Evolutionary conservation across 2,797 vertebrate species (phyloP).

Genomic region (Chloroceryle inda): DNA sequence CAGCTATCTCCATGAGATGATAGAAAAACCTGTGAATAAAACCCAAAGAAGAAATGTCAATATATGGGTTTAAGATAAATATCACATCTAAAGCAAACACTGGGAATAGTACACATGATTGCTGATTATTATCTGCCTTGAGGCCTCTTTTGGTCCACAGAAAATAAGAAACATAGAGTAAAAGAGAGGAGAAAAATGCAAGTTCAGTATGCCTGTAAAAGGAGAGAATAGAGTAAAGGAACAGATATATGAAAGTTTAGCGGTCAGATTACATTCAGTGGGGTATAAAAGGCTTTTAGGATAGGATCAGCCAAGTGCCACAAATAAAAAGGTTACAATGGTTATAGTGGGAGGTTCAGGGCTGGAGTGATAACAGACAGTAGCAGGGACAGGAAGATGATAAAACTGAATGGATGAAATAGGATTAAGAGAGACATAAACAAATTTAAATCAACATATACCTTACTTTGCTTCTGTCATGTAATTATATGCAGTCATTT

Average conservation of each 20-base stretch:
- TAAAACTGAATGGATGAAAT: slow-evolving; percentile 20
- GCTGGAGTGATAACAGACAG: slow-evolving; percentile 1
- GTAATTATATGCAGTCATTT: not conserved
- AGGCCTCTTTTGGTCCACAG: not conserved
- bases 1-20: not conserved
- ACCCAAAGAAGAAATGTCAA: slow-evolving; percentile 4
- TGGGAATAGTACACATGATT: not conserved
- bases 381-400: not conserved
- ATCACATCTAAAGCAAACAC: not conserved
- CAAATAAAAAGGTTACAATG: not conserved
- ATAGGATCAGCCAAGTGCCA: not conserved
- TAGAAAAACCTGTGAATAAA: not conserved
- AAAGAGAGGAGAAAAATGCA: not conserved
- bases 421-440: slow-evolving; percentile 13
- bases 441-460: slow-evolving; percentile 24
- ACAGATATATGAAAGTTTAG: slow-evolving; percentile 1
- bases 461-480: not conserved
- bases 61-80: not conserved
- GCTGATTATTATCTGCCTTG: not conserved
- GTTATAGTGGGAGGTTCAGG: not conserved
- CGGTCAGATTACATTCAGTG: not conserved
- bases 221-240: not conserved
- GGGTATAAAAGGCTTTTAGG: not conserved
- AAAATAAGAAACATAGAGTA: not conserved
- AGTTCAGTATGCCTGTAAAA: not conserved